Evolutionary conservation across 1,140 invertebrate species (phyloP), one percentile per base, ranked within the genome.

Genomic region (Drosophila littoralis): DNA sequence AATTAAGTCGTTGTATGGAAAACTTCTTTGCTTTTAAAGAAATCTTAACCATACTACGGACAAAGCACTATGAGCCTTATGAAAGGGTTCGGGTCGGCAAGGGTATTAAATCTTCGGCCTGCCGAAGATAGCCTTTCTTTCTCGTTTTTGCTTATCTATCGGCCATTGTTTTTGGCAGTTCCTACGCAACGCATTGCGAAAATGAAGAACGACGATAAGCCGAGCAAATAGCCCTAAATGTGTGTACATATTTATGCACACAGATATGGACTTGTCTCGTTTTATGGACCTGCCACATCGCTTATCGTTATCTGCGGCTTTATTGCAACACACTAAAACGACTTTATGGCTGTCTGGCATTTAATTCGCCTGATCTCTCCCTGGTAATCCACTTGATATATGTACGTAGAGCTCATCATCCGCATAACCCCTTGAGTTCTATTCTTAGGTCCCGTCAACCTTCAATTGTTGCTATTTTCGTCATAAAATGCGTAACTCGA

Each of bases 401-500:
- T 1, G 1, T 17, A 28, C 22, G 5, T 42, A 46, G 38, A 46
- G 10, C 12, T 3, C 7, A 7, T 52, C 8, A 22, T 13, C 6
- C n/a, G n/a, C n/a, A n/a, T n/a, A n/a, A n/a, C n/a, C n/a, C 7
- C 22, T 22, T 2, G 15, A 40, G 6, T 45, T 28, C 13, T 58
- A 13, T 45, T 28, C 28, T 55, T 12, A 15, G 22, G 12, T 17
- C 50, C 32, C 7, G 35, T 22, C 46, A 71, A 63, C 72, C 77
- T 80, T 66, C 71, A 46, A 7, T 51, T 48, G 35, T 40, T 12
- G 48, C 12, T 46, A 9, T 2, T 46, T 50, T 52, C 52, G 33
- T 42, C 28, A 45, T 63, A 42, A 45, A 73, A 78, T 68, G 38
- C 22, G 50, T 75, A 75, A 58, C 33, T 32, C 48, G 22, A 5